Conservation (phyloP, 2,888 invertebrate genomes). For the Nomada ferruginata region DNA sequence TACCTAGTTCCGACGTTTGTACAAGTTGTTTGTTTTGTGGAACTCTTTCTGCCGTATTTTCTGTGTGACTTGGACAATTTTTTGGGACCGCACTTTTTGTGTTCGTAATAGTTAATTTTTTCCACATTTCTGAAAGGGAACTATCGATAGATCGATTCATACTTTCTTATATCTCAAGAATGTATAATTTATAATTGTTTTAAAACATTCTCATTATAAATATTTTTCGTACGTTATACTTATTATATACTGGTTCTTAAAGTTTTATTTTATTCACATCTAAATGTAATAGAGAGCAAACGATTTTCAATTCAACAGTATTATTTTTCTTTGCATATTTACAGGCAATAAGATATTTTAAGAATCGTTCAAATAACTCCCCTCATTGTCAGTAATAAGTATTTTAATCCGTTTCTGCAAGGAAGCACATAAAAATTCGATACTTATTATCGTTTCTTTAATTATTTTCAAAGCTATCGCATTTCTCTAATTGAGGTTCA, state of each 20-base stretch:
- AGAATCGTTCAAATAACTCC: not conserved
- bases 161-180: no score
- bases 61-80: not conserved
- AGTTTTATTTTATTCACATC: no score
- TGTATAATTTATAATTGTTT: no score
- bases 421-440: not conserved
- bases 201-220: no score
- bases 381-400: not conserved
- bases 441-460: not conserved
- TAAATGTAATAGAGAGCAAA: no score
- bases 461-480: not conserved
- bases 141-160: no score
- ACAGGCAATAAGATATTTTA: not conserved
- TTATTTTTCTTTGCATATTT: not conserved
- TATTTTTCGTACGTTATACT: no score
- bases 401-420: not conserved
- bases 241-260: no score
- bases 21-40: not conserved
- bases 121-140: not conserved
- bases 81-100: not conserved
- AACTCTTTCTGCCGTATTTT: not conserved
- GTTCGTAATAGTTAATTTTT: not conserved
- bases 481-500: slow-evolving; percentile 11
- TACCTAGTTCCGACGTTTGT: not conserved
- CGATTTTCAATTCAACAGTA: no score